Percentiles rank a stretch among this genome's conserved stretches.
phyloP scores from a whole-genome alignment of 2,113 vertebrate genomes.

The Monopterus albus region DNA sequence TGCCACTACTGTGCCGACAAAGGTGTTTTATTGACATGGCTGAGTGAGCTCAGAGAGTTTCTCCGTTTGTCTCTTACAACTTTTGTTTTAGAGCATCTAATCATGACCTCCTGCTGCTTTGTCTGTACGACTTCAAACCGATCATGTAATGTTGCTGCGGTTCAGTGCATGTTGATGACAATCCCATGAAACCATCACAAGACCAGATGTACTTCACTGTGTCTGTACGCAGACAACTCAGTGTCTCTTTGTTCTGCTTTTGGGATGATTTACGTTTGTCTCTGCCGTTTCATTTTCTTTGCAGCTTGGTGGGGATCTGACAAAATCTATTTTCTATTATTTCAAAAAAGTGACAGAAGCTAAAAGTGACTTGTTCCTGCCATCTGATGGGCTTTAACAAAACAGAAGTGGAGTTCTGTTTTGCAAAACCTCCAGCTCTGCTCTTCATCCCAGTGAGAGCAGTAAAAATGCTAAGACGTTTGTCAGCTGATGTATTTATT shows the following conservation, averaged over 20 bases:
- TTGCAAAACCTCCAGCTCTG: neutral
- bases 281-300: too few species aligned
- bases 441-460: too few species aligned
- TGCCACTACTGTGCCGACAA: neutral
- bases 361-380: neutral
- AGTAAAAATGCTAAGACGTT: too few species aligned
- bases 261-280: neutral
- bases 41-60: neutral
- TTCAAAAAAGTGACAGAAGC: neutral
- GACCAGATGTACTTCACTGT: too few species aligned
- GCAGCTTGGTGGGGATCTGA: too few species aligned
- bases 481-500: too few species aligned
- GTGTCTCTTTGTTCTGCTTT: neutral
- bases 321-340: neutral
- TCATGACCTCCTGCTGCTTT: too few species aligned
- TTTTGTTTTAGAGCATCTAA: neutral
- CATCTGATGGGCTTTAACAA: neutral
- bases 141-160: too few species aligned
- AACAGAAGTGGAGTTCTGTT: neutral
- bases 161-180: too few species aligned
- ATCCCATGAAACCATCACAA: too few species aligned
- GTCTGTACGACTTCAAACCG: too few species aligned
- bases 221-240: too few species aligned
- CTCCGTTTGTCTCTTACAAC: neutral
- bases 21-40: slow-evolving; percentile 11